Conservation (phyloP, 1,140 invertebrate species). For the Dreissena polymorpha region DNA sequence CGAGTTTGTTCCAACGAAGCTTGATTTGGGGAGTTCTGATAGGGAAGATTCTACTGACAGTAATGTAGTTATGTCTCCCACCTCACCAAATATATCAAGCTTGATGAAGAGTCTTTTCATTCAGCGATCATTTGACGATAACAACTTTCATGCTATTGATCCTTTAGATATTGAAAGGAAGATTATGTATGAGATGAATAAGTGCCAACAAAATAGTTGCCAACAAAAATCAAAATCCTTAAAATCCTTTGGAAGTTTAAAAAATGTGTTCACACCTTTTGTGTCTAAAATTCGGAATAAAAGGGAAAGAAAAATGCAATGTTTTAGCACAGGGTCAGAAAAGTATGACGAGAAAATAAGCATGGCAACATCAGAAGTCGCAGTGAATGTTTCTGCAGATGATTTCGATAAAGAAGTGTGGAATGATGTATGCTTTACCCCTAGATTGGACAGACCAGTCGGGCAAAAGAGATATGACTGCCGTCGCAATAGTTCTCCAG, state of each 20-base stretch:
- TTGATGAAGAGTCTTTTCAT: slow-evolving; percentile 35
- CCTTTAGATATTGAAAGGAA: slow-evolving; percentile 30
- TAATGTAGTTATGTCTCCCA: too few relatives aligned
- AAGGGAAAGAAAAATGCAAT: too few relatives aligned
- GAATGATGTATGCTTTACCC: slow-evolving; percentile 22
- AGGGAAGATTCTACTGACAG: too few relatives aligned
- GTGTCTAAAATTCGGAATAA: neutral
- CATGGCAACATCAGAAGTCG: too few relatives aligned
- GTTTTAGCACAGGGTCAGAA: too few relatives aligned
- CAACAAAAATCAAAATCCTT: neutral
- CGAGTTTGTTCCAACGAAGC: too few relatives aligned
- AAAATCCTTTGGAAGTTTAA: neutral
- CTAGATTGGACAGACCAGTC: slow-evolving; percentile 1
- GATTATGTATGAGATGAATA: neutral
- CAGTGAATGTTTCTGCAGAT: neutral
- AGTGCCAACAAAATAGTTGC: neutral
- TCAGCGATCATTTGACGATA: neutral
- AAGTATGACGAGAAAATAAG: too few relatives aligned
- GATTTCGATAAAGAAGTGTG: neutral
- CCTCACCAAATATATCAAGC: slow-evolving; percentile 15
- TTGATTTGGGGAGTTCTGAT: too few relatives aligned
- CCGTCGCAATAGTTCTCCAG: slow-evolving; percentile 44
- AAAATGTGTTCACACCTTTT: slow-evolving; percentile 1
- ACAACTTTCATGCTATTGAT: slow-evolving; percentile 20
- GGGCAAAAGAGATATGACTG: neutral